phyloP scores from a whole-genome alignment of 1,140 invertebrate species.

The Battus philenor region DNA sequence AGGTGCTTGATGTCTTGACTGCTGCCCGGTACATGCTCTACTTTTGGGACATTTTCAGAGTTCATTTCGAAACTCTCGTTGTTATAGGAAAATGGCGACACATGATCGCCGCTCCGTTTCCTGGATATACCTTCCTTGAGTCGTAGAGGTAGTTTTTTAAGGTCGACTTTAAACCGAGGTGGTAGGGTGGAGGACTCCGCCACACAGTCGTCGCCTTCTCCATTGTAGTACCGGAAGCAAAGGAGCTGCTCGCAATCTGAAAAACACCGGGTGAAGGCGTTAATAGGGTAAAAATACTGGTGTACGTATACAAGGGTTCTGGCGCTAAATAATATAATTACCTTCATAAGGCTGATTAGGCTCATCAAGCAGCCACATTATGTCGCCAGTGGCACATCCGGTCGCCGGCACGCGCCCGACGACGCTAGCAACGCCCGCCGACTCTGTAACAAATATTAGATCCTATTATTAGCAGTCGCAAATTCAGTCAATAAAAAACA shows the following conservation, averaged over 20 bases:
- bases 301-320: neutral
- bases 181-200: slow-evolving; percentile 61
- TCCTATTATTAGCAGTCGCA: slow-evolving; percentile 4
- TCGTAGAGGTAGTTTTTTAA: slow-evolving; percentile 59
- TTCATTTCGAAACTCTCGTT: slow-evolving; percentile 72
- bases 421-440: slow-evolving; percentile 45
- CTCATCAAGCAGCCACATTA: slow-evolving; percentile 76
- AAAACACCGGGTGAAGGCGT: slow-evolving; percentile 28
- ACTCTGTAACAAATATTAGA: slow-evolving; percentile 42
- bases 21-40: slow-evolving; percentile 53
- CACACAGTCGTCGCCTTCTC: slow-evolving; percentile 65
- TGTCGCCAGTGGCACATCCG: slow-evolving; percentile 70
- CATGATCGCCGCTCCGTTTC: slow-evolving; percentile 64
- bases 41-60: slow-evolving; percentile 50
- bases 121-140: slow-evolving; percentile 67
- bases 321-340: slow-evolving; percentile 26
- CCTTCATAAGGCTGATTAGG: slow-evolving; percentile 74
- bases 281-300: neutral
- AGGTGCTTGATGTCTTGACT: slow-evolving; percentile 68
- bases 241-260: slow-evolving; percentile 73
- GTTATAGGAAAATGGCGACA: slow-evolving; percentile 64
- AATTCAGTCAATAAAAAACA: too few relatives aligned
- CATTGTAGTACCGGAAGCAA: slow-evolving; percentile 74
- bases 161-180: slow-evolving; percentile 55
- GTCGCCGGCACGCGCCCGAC: slow-evolving; percentile 68